Evolutionary conservation across 1,140 invertebrate species (phyloP), one percentile per base, ranked within the genome.

Genomic region (Hermetia illucens): DNA sequence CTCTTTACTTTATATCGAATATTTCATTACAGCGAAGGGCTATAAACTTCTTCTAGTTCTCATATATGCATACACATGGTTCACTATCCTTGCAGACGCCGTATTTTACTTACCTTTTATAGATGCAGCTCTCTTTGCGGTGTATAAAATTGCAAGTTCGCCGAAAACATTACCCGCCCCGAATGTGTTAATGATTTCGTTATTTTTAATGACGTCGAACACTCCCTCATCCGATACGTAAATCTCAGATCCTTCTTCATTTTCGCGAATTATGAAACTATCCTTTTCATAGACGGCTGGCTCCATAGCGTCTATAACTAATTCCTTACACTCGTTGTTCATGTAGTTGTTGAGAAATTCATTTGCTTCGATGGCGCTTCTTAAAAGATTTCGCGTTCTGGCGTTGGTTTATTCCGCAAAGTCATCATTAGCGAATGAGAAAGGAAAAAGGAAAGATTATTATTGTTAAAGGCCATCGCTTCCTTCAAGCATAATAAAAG

Each of bases 231-330:
- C 79, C 1, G 82, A 83, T 1, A 90, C 81, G 46, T 78, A 89
- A 16, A 88, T 64, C 53, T 88, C 81, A 24, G 75, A 78, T 15
- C 81, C 82, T 40, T 72, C 73, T 50, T 86, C 82, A 38, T 90
- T 89, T 66, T 94, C 87, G 27, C 75, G 74, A 46, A 95, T 92
- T 31, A 96, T 83, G 46, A 79, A 74, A 43, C 75, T 80, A 22
- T 77, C 77, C 21, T 77, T 69, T 4, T 70, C 55, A 51, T 82
- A 84, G 42, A 79, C 69, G 50, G 87, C 77, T 0, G 81, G 75
- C 52, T 82, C 83, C 89, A 94, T 94, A 12, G 85, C 89, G 50
- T 90, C 83, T 4, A 93, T 81, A n/a, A 94, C 79, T 47, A 81
- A 78, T 27, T 72, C 64, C 24, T 86, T 66, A 55, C 93, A 83